Conservation (phyloP, 2,797 vertebrate genomes). For the Buphagus erythrorhynchus region DNA sequence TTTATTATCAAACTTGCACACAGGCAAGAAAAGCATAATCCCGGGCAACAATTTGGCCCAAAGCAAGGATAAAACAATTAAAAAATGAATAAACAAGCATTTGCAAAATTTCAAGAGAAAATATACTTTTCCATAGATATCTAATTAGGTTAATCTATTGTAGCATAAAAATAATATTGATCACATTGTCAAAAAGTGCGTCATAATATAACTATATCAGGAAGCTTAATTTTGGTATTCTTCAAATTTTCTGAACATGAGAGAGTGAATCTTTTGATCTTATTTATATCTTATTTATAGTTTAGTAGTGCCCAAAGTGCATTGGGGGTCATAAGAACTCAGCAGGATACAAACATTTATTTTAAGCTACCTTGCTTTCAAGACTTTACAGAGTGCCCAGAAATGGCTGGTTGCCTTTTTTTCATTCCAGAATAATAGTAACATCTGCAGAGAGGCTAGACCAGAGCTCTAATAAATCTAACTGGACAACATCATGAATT, state of each 20-base stretch:
- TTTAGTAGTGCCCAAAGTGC: not conserved
- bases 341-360: not conserved
- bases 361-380: slow-evolving; percentile 2
- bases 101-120: not conserved
- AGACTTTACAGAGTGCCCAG: not conserved
- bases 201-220: not conserved
- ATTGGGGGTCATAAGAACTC: not conserved
- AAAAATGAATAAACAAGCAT: not conserved
- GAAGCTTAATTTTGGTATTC: not conserved
- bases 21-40: not conserved
- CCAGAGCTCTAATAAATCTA: not conserved
- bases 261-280: not conserved
- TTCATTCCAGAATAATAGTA: not conserved
- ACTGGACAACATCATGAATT: slow-evolving; percentile 17
- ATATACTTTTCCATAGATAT: not conserved
- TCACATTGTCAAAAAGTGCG: not conserved
- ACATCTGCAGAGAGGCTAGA: not conserved
- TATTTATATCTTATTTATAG: not conserved
- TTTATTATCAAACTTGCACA: not conserved
- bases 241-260: not conserved
- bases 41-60: not conserved
- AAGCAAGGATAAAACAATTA: not conserved
- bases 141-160: not conserved
- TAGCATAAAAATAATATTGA: not conserved
- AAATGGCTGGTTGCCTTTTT: not conserved